Base-by-base conservation (phyloP, 2,888 invertebrate species). In the Cantharis nigra region DNA sequence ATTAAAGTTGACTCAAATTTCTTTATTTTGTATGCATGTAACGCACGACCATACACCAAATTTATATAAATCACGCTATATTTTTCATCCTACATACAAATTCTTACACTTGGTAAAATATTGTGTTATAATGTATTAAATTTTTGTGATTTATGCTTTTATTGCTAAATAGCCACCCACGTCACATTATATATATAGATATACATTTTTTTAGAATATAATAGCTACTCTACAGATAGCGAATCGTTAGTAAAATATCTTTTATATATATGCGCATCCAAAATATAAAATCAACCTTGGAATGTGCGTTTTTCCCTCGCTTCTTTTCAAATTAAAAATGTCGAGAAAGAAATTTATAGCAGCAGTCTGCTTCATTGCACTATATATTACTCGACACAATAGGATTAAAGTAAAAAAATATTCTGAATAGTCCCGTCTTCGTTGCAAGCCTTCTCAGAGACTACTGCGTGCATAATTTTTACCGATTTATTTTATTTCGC, bases 301-400 rank as follows among this genome's bases (percentile, higher is more conserved):
- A 72, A 74, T 74, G 74, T 72, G 76, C 72, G 74, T 74, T 76
- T 76, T 79, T 79, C 75, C 75, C 77, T 79, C 63, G 76, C 74
- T 76, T 78, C 80, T 80, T 77, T 82, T 76, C 77, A 82, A 84
- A 84, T 85, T 85, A 84, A 85, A 86, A 86, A 85, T 81, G 85
- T 85, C 86, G 78, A 76, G 74, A 82, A 77, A 76, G 80, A 84
- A 86, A 87, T 87, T 87, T 87, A 87, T 87, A 83, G 85, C 83
- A 74, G 81, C 82, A 82, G 80, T 83, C 82, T 82, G 84, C 85
- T 84, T 86, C 84, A 84, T 84, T 84, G 84, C 84, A 86, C 86
- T 87, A 87, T 87, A 87, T 87, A 87, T 88, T 87, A 87, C 86
- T 80, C 77, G 79, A 84, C 85, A 87, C 87, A 87, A 87, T 87